Evolutionary conservation across 1,140 invertebrate species (phyloP), one percentile per base, ranked within the genome.

Genomic region (Caenorhabditis tropicalis): DNA sequence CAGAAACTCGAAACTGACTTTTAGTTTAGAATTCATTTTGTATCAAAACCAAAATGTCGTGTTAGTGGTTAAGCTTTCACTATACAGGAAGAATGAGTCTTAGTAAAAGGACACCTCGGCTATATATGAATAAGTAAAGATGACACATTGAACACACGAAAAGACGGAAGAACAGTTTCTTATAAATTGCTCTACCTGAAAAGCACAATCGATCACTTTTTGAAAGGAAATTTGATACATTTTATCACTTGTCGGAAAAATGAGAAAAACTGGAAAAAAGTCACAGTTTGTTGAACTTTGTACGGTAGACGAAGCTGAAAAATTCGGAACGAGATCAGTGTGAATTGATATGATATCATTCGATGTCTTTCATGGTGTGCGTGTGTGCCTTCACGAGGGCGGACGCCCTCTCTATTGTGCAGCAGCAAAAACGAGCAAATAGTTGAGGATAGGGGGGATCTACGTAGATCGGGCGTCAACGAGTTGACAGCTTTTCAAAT

Each of bases 321-420:
- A 43, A 19, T 74, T 74, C 27, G 65, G 65, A 39, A 74, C 33
- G 15, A 74, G 36, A 27, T 74, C n/a, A 74, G 29, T 74, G 65
- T 24, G 21, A 43, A 43, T 31, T 74, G 65, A 74, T 74, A 74
- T 74, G 36, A 74, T 74, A 74, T 74, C 65, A 74, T 46, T 24
- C 53, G 29, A 56, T 74, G 33, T 74, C 43, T 43, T 74, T 24
- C 36, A 74, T 65, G 53, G 53, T 56, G 21, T 56, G 5, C 21
- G 33, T 65, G 65, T 74, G 65, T 74, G 65, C 36, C 43, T 74
- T 74, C 65, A 74, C 65, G 36, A 74, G 65, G 65, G 36, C 65
- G 65, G 65, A 39, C 65, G 43, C 65, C n/a, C 36, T 10, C 21
- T 19, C 58, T 65, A 65, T 65, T 36, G 29, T 65, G 29, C 58